phyloP scores from a whole-genome alignment of 1,140 invertebrate species.

The Leptinotarsa undecemlineata region DNA sequence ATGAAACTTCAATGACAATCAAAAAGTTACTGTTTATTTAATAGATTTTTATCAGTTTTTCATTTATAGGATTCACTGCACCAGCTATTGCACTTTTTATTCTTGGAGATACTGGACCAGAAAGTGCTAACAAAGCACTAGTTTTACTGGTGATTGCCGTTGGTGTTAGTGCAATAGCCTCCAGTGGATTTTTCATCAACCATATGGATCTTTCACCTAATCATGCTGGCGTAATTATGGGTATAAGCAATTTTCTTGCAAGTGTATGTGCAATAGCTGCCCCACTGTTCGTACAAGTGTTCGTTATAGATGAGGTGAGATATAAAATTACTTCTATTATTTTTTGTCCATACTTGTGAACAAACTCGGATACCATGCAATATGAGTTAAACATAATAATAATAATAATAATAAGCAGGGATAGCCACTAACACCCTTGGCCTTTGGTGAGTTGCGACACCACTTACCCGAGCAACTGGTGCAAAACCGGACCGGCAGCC shows the following conservation, averaged over 20 bases:
- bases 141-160: constrained; percentile 68
- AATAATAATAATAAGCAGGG: too few species aligned
- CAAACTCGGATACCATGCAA: too few species aligned
- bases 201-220: constrained; percentile 74
- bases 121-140: constrained; percentile 58
- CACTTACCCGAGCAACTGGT: too few species aligned
- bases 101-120: constrained; percentile 50
- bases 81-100: constrained; percentile 64
- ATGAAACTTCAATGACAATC: constrained; percentile 28
- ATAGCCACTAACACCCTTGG: too few species aligned
- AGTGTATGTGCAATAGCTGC: constrained; percentile 72
- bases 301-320: constrained; percentile 63
- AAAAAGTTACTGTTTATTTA: background rate
- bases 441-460: too few species aligned
- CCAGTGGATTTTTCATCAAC: constrained; percentile 69
- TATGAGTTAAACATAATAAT: too few species aligned
- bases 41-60: background rate
- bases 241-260: constrained; percentile 73
- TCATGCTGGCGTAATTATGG: constrained; percentile 72
- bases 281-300: constrained; percentile 56
- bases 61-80: constrained; percentile 58
- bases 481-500: too few species aligned
- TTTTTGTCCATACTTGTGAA: too few species aligned
- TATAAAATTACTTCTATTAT: too few species aligned
- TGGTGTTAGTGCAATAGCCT: constrained; percentile 72